Evolutionary conservation across 1,140 invertebrate genomes (phyloP).

Genomic region (Stenopsyche tienmushanensis): DNA sequence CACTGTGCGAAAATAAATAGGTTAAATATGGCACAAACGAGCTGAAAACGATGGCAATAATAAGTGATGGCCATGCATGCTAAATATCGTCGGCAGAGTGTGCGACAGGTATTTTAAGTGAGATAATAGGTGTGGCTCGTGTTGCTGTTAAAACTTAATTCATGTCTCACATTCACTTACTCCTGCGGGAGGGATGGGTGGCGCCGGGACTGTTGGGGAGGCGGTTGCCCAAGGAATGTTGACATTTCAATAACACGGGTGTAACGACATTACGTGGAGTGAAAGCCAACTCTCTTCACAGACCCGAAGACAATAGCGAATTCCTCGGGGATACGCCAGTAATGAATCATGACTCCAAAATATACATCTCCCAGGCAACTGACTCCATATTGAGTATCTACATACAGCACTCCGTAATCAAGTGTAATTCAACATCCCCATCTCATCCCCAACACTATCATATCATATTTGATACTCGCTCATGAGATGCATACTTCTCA

Average conservation of each 20-base stretch:
- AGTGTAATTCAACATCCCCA: not conserved
- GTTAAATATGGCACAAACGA: too few relatives aligned
- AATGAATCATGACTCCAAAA: slow-evolving; percentile 2
- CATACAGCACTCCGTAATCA: not conserved
- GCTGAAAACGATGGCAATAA: too few relatives aligned
- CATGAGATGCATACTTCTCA: too few relatives aligned
- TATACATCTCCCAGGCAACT: not conserved
- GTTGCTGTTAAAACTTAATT: not conserved
- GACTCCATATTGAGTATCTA: not conserved
- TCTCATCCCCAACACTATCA: too few relatives aligned
- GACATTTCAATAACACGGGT: slow-evolving; percentile 21
- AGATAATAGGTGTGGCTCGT: not conserved
- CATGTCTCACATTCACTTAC: not conserved
- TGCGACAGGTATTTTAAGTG: not conserved
- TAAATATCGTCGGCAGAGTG: too few relatives aligned
- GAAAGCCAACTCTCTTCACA: not conserved
- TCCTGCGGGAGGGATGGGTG: not conserved
- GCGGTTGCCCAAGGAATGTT: slow-evolving; percentile 7
- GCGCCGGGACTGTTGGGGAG: not conserved
- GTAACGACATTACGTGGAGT: slow-evolving; percentile 8
- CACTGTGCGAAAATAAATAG: too few relatives aligned
- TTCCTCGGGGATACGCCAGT: not conserved
- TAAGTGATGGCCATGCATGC: too few relatives aligned
- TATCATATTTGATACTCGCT: too few relatives aligned
- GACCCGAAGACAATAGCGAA: not conserved